Evolutionary conservation across 2,113 vertebrate genomes (phyloP).

Genomic region (Macroglossus sobrinus): DNA sequence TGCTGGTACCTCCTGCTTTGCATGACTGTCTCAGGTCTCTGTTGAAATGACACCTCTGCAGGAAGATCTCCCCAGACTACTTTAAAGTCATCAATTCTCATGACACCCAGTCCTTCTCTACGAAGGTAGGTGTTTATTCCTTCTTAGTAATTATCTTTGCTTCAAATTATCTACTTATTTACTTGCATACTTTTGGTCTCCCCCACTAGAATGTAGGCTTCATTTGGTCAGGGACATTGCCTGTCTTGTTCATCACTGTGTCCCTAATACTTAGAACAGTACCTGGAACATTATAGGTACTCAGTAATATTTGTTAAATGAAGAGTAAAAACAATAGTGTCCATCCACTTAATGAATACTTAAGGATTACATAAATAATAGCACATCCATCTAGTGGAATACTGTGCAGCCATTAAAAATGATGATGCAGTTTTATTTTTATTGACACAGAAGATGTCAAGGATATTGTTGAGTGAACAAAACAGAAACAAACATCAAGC

Average conservation of each 20-base stretch:
- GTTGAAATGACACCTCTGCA: neutral
- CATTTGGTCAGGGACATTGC: neutral
- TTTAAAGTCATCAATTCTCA: neutral
- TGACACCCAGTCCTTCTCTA: neutral
- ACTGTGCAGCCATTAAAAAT: neutral
- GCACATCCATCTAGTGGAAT: neutral
- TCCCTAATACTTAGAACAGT: neutral
- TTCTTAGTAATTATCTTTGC: neutral
- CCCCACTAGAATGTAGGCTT: neutral
- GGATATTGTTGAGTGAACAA: neutral
- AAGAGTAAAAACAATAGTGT: neutral
- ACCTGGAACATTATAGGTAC: neutral
- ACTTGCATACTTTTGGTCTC: neutral
- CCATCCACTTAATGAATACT: neutral
- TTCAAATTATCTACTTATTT: neutral
- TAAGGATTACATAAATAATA: neutral
- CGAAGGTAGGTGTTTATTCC: neutral
- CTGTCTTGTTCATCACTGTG: neutral
- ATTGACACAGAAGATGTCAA: neutral
- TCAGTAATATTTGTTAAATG: neutral
- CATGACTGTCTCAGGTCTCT: neutral
- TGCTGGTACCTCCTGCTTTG: neutral
- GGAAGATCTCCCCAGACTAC: neutral
- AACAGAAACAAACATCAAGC: neutral
- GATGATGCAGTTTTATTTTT: neutral